These are phyloP conservation scores for Agrochola lychnidis DNA, from an alignment of 2,888 invertebrate genomes.

Conservation along the genomic window DNA sequence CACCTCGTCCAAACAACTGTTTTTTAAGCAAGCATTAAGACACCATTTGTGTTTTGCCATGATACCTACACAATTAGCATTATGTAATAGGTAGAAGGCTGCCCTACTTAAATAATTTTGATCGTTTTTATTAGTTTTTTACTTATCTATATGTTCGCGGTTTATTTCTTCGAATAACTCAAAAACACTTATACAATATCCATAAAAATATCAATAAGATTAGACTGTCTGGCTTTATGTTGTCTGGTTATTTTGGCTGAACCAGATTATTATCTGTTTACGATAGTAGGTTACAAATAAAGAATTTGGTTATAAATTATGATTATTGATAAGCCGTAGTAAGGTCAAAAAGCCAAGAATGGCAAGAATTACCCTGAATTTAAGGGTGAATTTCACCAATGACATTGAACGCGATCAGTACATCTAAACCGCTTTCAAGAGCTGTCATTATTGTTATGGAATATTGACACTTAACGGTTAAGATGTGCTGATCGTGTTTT, in stretches of 20 bases:
- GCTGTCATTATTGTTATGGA: no score
- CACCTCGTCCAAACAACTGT: not conserved
- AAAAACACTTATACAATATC: not conserved
- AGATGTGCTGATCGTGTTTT: not conserved
- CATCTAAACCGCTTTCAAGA: no score
- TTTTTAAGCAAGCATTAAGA: not conserved
- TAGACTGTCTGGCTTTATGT: not conserved
- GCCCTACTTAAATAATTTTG: no score
- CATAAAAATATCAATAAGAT: not conserved
- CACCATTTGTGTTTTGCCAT: not conserved
- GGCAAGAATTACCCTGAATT: not conserved
- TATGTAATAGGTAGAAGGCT: no score
- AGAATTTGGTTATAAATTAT: not conserved
- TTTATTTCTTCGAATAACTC: not conserved
- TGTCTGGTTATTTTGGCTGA: slow-evolving; percentile 8
- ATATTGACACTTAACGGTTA: no score
- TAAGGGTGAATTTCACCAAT: not conserved
- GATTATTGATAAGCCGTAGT: not conserved
- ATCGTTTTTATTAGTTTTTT: not conserved
- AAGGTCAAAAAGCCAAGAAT: not conserved
- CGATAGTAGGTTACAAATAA: not conserved
- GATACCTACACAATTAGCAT: not conserved
- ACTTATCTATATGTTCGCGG: not conserved
- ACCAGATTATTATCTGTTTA: not conserved
- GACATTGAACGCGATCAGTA: not conserved